Evolutionary conservation across 2,797 vertebrate species (phyloP).

Genomic region (Paguma larvata): DNA sequence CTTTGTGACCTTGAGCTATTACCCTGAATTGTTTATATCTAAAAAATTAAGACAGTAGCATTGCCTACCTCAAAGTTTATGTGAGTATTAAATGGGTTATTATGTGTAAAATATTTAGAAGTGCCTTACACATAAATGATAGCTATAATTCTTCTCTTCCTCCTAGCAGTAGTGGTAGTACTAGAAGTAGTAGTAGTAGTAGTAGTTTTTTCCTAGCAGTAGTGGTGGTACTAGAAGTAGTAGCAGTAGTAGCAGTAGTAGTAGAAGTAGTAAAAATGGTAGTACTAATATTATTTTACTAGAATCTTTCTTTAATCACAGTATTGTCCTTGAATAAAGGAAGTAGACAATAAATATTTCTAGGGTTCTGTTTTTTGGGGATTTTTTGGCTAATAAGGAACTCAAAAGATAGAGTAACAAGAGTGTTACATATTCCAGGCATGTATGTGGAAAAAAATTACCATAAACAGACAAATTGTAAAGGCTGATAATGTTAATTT

Average conservation of each 20-base stretch:
- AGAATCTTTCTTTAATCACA: background rate
- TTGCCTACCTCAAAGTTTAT: background rate
- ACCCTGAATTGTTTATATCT: background rate
- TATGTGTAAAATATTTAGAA: background rate
- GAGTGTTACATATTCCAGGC: background rate
- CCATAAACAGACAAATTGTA: background rate
- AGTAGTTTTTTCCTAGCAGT: background rate
- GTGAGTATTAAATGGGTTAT: background rate
- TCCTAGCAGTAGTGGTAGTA: background rate
- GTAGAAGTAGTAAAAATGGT: background rate
- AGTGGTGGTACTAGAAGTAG: background rate
- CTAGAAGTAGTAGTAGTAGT: too few relatives aligned
- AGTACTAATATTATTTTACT: background rate
- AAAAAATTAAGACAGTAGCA: background rate
- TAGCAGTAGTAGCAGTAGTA: background rate
- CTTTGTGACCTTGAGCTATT: background rate
- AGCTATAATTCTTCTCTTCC: background rate
- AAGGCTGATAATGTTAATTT: background rate
- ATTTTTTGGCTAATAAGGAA: background rate
- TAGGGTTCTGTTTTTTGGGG: too few relatives aligned
- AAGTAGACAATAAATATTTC: background rate
- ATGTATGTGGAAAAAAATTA: background rate
- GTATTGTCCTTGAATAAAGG: background rate
- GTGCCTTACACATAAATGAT: background rate
- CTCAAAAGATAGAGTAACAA: background rate